Percentiles rank a stretch among this genome's conserved stretches.
phyloP scores from a whole-genome alignment of 2,113 vertebrate genomes.

The Notiomystis cincta region DNA sequence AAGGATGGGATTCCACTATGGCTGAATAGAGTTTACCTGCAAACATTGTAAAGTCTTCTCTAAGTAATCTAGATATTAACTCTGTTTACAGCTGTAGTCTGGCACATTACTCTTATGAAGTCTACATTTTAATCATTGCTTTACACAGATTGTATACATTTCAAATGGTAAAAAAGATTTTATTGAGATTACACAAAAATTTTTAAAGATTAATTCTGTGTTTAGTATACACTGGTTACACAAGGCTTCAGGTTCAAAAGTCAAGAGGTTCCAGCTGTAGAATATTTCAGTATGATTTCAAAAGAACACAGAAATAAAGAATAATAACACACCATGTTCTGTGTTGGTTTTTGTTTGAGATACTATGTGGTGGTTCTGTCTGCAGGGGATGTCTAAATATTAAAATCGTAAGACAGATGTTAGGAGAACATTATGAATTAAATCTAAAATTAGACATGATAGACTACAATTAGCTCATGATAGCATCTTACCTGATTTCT shows the following conservation, averaged over 20 bases:
- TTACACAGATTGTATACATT: not conserved
- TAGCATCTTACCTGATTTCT: constrained; percentile 82
- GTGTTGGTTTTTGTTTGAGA: not conserved
- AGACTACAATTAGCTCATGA: not conserved
- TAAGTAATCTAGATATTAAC: not conserved
- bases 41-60: not conserved
- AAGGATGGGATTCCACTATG: not conserved
- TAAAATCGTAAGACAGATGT: not conserved
- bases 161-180: not conserved
- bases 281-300: not conserved
- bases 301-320: not conserved
- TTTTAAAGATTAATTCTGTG: not conserved
- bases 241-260: not conserved
- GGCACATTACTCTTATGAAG: not conserved
- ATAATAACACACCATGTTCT: not conserved
- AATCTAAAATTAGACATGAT: not conserved
- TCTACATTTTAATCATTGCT: not conserved
- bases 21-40: not conserved
- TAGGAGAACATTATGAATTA: not conserved
- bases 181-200: not conserved
- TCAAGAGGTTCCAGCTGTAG: not conserved
- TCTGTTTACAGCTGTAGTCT: not conserved
- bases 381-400: not conserved
- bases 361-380: not conserved
- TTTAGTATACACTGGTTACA: not conserved